A percentile compares a stretch with the other conserved stretches of the same genome.
These are phyloP conservation scores for Apostichopus japonicus DNA, from an alignment of 35 echinoderm and acorn worm genomes.

Conservation along the genomic window DNA sequence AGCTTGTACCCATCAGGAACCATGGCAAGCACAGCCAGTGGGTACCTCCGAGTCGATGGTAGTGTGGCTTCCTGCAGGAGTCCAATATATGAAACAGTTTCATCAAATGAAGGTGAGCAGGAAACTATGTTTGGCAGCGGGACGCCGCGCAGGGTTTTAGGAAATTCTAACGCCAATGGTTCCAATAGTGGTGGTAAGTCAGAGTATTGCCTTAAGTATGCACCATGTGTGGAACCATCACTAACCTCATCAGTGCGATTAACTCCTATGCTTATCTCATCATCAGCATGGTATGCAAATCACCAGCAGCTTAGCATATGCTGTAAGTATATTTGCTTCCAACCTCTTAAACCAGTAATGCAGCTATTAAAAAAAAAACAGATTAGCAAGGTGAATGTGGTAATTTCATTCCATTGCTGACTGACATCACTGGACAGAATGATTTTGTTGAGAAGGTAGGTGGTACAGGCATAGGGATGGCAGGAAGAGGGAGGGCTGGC, in stretches of 20 bases:
- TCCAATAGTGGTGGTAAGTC: conserved; percentile 53
- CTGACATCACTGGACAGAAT: too few relatives aligned
- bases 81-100: conserved; percentile 55
- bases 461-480: too few relatives aligned
- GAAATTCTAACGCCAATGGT: conserved; percentile 52
- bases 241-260: conserved; percentile 38
- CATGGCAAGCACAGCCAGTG: conserved; percentile 48
- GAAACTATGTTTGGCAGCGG: conserved; percentile 52
- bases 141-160: conserved; percentile 38
- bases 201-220: not conserved
- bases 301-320: not conserved
- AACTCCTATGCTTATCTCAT: conserved; percentile 45
- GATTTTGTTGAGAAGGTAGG: too few relatives aligned
- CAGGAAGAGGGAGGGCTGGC: too few relatives aligned
- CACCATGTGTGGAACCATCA: conserved; percentile 16
- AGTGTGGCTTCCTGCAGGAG: conserved; percentile 50
- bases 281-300: conserved; percentile 3
- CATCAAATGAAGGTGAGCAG: conserved; percentile 55
- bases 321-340: conserved; percentile 1
- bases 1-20: conserved; percentile 59
- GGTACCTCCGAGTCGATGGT: conserved; percentile 54
- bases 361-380: too few relatives aligned
- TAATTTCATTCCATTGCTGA: too few relatives aligned
- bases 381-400: too few relatives aligned
- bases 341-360: not conserved